A percentile compares a stretch with the other conserved stretches of the same genome.
Evolutionary conservation across 2,888 invertebrate species (phyloP).

Genomic region (Ditula angustiorana): DNA sequence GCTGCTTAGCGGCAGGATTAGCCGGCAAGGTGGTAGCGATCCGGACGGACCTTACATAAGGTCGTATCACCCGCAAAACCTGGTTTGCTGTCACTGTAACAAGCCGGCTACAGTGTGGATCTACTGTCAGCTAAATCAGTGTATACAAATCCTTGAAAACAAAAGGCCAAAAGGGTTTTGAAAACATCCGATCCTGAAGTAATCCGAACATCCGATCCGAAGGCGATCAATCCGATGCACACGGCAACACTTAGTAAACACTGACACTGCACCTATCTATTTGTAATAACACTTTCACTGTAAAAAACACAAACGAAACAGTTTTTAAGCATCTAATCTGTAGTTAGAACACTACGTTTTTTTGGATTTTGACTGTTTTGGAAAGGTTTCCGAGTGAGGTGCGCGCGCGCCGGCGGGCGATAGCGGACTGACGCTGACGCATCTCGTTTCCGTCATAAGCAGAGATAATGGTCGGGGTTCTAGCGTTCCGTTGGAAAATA

Average conservation of each 20-base stretch:
- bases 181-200: conserved; percentile 3
- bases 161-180: conserved; percentile 6
- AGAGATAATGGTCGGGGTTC: conserved; percentile 44
- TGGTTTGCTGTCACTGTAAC: too few relatives aligned
- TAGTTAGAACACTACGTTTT: neutral
- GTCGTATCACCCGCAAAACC: too few relatives aligned
- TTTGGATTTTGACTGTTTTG: too few relatives aligned
- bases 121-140: too few relatives aligned
- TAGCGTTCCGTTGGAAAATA: conserved; percentile 36
- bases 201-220: neutral
- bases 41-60: too few relatives aligned
- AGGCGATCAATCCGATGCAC: conserved; percentile 11
- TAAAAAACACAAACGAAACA: neutral
- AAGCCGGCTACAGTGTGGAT: too few relatives aligned
- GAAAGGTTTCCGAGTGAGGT: too few relatives aligned
- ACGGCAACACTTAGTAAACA: conserved; percentile 4
- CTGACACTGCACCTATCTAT: too few relatives aligned
- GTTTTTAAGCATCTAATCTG: too few relatives aligned
- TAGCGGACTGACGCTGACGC: conserved; percentile 47
- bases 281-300: too few relatives aligned
- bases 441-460: conserved; percentile 45
- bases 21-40: too few relatives aligned
- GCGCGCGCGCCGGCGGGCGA: conserved; percentile 42
- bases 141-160: conserved; percentile 4
- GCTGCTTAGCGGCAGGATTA: too few relatives aligned